Percentiles rank a stretch among this genome's conserved stretches.
phyloP scores from a whole-genome alignment of 23 tunicate genomes.

The Styela plicata region DNA sequence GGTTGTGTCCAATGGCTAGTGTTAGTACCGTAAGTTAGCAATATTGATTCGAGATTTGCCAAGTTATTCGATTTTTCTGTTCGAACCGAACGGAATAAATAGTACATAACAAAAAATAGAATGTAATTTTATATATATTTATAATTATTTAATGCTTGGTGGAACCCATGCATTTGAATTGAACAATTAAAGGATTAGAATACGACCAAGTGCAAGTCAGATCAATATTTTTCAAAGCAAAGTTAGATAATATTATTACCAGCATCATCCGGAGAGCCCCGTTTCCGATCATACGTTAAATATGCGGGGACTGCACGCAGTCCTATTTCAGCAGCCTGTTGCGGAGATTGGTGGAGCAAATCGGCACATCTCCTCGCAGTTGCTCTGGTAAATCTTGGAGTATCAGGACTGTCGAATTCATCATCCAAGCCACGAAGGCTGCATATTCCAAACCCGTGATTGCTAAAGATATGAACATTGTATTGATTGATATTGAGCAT shows the following conservation, averaged over 20 bases:
- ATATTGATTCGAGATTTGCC: too few species aligned
- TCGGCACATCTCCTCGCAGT: slow-evolving; percentile 26
- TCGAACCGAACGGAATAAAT: neutral
- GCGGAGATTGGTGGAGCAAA: neutral
- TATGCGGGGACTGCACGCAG: neutral
- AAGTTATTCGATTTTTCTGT: too few species aligned
- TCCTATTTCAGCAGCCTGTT: slow-evolving; percentile 30
- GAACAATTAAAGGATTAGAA: too few species aligned
- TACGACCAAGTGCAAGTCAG: too few species aligned
- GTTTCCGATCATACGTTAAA: neutral
- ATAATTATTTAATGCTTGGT: neutral
- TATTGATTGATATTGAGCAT: neutral
- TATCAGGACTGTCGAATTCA: slow-evolving; percentile 1
- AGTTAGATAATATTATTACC: neutral
- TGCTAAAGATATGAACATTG: slow-evolving; percentile 16
- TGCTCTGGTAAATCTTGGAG: neutral
- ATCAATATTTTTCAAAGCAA: too few species aligned
- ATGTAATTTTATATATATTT: neutral
- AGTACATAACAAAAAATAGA: neutral
- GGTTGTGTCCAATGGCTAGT: too few species aligned
- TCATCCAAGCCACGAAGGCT: slow-evolving; percentile 13
- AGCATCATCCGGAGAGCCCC: neutral
- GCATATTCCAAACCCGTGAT: slow-evolving; percentile 52
- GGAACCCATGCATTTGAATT: too few species aligned
- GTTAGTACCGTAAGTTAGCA: too few species aligned